Evolutionary conservation across 2,113 vertebrate species (phyloP).

Genomic region (Clarias magur): DNA sequence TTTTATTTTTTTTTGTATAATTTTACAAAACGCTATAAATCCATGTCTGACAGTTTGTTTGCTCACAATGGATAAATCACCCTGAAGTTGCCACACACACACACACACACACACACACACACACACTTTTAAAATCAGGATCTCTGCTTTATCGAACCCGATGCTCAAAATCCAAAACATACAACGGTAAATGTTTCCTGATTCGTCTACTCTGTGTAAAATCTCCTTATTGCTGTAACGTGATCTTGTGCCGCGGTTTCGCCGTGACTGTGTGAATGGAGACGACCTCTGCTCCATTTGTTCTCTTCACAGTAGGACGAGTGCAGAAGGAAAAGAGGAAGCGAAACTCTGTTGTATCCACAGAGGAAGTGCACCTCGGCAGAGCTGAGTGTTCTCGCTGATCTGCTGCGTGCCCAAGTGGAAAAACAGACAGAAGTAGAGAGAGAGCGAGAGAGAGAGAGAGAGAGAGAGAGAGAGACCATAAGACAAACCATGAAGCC

Average conservation of each 20-base stretch:
- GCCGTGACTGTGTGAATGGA: not conserved
- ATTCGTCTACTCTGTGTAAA: not conserved
- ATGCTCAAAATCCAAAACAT: not conserved
- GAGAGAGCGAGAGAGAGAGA: constrained; percentile 2
- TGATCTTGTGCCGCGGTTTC: not conserved
- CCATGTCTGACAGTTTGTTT: too few species aligned
- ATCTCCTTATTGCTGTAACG: not conserved
- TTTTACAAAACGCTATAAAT: too few species aligned
- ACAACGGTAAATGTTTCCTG: not conserved
- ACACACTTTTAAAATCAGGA: not conserved
- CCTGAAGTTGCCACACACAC: not conserved
- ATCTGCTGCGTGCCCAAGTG: not conserved
- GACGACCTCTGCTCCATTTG: not conserved
- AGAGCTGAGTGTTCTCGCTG: not conserved
- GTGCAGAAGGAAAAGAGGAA: not conserved
- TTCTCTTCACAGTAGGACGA: not conserved
- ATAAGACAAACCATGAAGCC: constrained; percentile 1
- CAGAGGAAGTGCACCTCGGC: not conserved
- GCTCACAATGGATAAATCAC: too few species aligned
- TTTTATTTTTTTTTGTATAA: too few species aligned
- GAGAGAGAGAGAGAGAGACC: constrained; percentile 3
- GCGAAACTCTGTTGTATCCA: constrained; percentile 9
- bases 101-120: not conserved
- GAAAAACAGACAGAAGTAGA: constrained; percentile 10
- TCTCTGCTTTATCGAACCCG: not conserved